These are phyloP conservation scores for Psephotus haematonotus DNA, from an alignment of 2,113 vertebrate genomes.

Conservation along the genomic window DNA sequence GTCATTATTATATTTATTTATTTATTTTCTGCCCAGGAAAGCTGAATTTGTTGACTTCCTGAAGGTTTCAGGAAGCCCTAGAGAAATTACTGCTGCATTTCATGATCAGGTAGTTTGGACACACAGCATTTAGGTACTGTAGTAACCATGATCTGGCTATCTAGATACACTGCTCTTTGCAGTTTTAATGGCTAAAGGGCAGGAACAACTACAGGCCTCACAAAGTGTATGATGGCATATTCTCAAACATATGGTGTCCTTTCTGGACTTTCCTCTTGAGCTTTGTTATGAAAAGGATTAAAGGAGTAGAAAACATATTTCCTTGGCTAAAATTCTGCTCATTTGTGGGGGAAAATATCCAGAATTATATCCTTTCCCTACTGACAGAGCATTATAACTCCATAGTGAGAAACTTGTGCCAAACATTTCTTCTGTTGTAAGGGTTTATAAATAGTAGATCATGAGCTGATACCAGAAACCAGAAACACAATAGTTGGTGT, in stretches of 20 bases:
- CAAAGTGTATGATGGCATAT: not conserved
- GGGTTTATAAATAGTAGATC: not conserved
- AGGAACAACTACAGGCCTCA: not conserved
- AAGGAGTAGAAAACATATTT: not conserved
- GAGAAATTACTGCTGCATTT: not conserved
- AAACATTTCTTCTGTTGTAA: not conserved
- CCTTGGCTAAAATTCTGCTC: not conserved
- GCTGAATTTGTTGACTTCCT: not conserved
- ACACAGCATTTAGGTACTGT: not conserved
- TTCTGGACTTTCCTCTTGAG: not conserved
- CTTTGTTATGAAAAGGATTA: not conserved
- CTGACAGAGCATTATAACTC: not conserved
- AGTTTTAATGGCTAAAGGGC: not conserved
- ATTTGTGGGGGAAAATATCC: not conserved
- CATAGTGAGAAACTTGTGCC: not conserved
- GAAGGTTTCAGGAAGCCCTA: not conserved
- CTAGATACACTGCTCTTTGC: not conserved
- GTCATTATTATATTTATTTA: too few relatives aligned
- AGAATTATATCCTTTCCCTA: not conserved
- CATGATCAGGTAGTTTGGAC: not conserved
- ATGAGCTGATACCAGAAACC: not conserved
- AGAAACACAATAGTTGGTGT: not conserved
- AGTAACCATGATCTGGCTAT: not conserved
- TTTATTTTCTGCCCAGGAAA: not conserved
- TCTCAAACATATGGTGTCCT: not conserved